Evolutionary conservation across 2,797 vertebrate species (phyloP).

Genomic region (Helostoma temminkii): DNA sequence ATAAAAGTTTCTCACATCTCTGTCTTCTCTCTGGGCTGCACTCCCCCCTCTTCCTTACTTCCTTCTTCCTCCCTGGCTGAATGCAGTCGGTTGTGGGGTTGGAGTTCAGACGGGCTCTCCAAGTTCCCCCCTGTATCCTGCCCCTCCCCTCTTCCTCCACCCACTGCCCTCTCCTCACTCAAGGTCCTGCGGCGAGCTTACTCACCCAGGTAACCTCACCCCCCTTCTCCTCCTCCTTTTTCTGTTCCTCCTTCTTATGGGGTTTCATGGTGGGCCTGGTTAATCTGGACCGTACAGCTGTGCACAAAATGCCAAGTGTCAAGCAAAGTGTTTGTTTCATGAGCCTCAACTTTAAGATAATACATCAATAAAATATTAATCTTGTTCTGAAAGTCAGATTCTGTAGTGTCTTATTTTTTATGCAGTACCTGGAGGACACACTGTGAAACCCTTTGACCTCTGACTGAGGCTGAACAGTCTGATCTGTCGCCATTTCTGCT

Average conservation of each 20-base stretch:
- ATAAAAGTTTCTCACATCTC: constrained; percentile 48
- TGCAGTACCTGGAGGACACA: background rate
- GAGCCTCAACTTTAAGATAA: too few species aligned
- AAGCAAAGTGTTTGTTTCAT: too few species aligned
- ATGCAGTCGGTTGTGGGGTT: constrained; percentile 91
- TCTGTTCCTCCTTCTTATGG: background rate
- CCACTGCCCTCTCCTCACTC: constrained; percentile 79
- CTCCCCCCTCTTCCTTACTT: constrained; percentile 8
- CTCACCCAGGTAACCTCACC: constrained; percentile 94
- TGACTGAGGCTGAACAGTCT: background rate
- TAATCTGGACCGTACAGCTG: too few species aligned
- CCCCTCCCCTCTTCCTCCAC: constrained; percentile 64
- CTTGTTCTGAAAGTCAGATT: too few species aligned
- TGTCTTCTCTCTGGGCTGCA: constrained; percentile 39
- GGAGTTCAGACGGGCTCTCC: constrained; percentile 90
- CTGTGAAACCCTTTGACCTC: constrained; percentile 39
- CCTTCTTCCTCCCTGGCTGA: constrained; percentile 46
- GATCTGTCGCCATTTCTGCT: constrained; percentile 1
- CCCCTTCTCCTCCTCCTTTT: constrained; percentile 36
- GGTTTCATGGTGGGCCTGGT: constrained; percentile 27
- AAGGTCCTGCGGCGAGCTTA: constrained; percentile 90
- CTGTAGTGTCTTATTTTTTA: too few species aligned
- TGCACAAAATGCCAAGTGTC: too few species aligned
- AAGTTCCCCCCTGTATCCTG: constrained; percentile 76
- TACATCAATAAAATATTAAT: too few species aligned